These are phyloP conservation scores for Pseudonaja textilis DNA, from an alignment of 2,113 vertebrate genomes.

Conservation along the genomic window DNA sequence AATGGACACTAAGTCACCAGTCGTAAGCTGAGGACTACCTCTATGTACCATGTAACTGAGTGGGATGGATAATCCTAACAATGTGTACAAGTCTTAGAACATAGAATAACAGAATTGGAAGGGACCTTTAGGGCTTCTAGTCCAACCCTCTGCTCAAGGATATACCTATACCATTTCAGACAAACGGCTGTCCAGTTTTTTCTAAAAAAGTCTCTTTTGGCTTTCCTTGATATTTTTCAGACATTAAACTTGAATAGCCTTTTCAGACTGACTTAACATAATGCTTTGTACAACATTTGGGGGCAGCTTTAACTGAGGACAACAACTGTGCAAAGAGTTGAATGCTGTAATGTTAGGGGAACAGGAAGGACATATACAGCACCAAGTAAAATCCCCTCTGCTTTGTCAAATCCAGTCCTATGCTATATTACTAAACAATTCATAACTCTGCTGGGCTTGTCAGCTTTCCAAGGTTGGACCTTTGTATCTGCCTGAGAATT, in stretches of 20 bases:
- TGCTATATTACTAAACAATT: constrained; percentile 27
- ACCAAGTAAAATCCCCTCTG: not conserved
- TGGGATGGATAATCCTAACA: not conserved
- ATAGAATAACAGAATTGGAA: not conserved
- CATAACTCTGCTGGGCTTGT: constrained; percentile 26
- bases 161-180: not conserved
- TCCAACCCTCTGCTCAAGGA: not conserved
- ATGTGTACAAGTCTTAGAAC: not conserved
- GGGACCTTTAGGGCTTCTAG: not conserved
- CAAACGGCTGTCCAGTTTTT: not conserved
- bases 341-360: not conserved
- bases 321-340: not conserved
- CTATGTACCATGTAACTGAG: not conserved
- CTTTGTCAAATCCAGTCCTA: constrained; percentile 21
- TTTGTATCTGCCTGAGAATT: constrained; percentile 23
- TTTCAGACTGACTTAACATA: not conserved
- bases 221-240: not conserved
- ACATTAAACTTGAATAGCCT: not conserved
- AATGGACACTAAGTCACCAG: no score
- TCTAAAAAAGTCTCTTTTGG: not conserved
- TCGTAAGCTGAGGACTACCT: no score
- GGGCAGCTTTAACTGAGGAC: not conserved
- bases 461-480: constrained; percentile 33
- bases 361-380: not conserved
- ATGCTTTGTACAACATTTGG: not conserved